Evolutionary conservation across 2,113 vertebrate genomes (phyloP), one percentile per base, ranked within the genome.

Genomic region (Gallinago jamesoni): DNA sequence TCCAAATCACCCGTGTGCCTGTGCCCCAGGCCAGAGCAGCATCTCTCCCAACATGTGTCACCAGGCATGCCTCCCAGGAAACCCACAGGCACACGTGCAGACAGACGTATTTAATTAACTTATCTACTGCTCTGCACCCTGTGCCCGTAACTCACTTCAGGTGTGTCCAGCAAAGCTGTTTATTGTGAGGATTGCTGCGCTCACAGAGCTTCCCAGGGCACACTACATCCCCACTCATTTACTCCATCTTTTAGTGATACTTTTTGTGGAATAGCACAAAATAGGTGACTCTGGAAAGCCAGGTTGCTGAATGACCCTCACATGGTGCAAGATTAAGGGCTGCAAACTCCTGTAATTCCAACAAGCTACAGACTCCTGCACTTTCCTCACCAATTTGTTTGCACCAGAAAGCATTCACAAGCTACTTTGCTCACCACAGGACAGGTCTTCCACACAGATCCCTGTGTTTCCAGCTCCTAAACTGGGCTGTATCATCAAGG

Each of bases 31-130:
- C 31, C 23, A 27, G 53, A 30, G 53, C 15, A 56, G n/a, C 20
- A n/a, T 22, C 52, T 48, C 57, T 87, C 31, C 28, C 45, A 48
- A 30, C 28, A 4, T 19, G 45, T 11, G 16, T n/a, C 55, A 66
- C 56, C 43, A 53, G 50, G 37, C 33, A 12, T 3, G 4, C 3
- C 1, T 33, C 27, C 67, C 80, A 56, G 53, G 41, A 68, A 67
- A 43, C n/a, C 31, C 68, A 28, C n/a, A 55, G 55, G 23, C 27
- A 39, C 1, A 0, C 4, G 2, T 10, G 15, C 18, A 27, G 53
- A 13, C 37, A 70, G 81, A 27, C 3, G 2, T 30, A 22, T 25
- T 55, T 59, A 66, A 41, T 76, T 74, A 85, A 69, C 23, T 67
- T 57, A 37, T 5, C 68, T n/a, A 22, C 39, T 67, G 39, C 64